phyloP scores from a whole-genome alignment of 2,113 vertebrate species.

The Sclerurus mexicanus region DNA sequence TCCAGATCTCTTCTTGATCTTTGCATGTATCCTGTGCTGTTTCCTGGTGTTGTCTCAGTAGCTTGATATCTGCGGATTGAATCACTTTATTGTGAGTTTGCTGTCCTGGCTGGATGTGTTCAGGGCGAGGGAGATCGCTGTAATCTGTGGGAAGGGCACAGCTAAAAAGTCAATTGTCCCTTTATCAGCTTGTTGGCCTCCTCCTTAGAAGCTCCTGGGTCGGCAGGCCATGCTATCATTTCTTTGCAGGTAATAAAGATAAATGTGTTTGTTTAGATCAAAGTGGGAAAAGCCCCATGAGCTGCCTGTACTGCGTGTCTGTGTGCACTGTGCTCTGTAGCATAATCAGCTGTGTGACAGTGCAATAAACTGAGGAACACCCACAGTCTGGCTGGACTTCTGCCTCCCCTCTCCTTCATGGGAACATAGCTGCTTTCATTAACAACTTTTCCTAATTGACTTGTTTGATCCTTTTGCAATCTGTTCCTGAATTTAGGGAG shows the following conservation, averaged over 20 bases:
- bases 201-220: background rate
- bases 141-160: background rate
- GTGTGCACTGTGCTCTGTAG: rapidly evolving
- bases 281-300: background rate
- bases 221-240: background rate
- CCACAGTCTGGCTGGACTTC: background rate
- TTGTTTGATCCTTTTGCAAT: background rate
- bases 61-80: rapidly evolving
- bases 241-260: background rate
- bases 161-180: background rate
- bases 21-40: background rate
- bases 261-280: background rate
- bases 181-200: background rate
- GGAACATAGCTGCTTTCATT: background rate
- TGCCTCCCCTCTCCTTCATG: background rate
- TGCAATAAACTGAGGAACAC: background rate
- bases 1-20: background rate
- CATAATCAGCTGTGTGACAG: background rate
- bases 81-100: background rate
- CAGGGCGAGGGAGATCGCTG: rapidly evolving
- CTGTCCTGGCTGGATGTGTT: background rate
- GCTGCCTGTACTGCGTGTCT: background rate
- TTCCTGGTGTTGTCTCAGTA: background rate
- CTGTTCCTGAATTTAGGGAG: background rate
- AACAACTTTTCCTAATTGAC: background rate